phyloP scores from a whole-genome alignment of 1,140 invertebrate species.

The Pogonomyrmex californicus region DNA sequence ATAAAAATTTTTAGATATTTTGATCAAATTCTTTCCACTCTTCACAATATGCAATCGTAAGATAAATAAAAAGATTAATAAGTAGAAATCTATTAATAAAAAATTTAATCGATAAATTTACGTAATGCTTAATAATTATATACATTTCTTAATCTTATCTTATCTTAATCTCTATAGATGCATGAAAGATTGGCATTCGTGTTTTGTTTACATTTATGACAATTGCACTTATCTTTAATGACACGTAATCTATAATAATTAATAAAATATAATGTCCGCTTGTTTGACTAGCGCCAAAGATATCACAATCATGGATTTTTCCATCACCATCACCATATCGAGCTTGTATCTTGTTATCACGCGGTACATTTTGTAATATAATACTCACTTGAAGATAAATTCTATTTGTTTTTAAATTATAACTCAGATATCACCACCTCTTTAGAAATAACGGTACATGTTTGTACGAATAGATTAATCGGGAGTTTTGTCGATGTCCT shows the following conservation, averaged over 20 bases:
- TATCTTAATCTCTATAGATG: neutral
- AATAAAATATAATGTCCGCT: neutral
- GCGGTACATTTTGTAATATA: neutral
- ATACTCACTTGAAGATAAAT: neutral
- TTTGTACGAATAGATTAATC: conserved; percentile 19
- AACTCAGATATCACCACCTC: neutral
- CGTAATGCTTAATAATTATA: too few species aligned
- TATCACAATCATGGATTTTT: neutral
- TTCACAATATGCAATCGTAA: neutral
- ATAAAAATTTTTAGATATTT: too few species aligned
- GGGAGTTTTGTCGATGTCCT: neutral
- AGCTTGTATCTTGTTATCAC: neutral
- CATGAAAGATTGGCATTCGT: neutral
- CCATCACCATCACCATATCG: neutral
- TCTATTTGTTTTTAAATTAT: neutral
- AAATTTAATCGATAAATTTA: neutral
- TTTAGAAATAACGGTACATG: neutral
- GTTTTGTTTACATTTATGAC: neutral
- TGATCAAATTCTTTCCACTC: neutral
- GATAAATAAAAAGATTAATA: neutral
- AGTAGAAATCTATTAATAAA: neutral
- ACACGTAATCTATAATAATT: neutral
- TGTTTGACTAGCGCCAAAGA: neutral
- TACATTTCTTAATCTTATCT: neutral
- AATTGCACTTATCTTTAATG: conserved; percentile 1